Base-by-base conservation (phyloP, 2,797 vertebrate genomes). In the Columba guinea region DNA sequence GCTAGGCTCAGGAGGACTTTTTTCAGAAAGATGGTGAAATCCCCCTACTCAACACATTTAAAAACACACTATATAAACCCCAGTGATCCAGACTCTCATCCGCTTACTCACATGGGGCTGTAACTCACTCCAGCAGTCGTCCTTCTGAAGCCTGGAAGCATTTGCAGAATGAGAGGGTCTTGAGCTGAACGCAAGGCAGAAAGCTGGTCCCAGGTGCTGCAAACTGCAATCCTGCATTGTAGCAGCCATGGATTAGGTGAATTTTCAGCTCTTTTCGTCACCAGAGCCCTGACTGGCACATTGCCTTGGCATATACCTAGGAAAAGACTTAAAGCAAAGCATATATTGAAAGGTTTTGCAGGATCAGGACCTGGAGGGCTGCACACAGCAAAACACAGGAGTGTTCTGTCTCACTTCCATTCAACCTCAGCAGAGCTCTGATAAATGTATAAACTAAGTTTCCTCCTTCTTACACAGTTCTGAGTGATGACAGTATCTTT, bases 11-110 rank as follows among this genome's bases (percentile, higher is more conserved):
- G 83, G 34, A 85, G 52, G 79, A 84, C 27, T 59, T 63, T n/a
- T 55, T 55, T 63, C 35, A 90, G 83, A 78, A 86, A 79, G 67
- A 79, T 41, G 48, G 68, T 59, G 55, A 93, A 92, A 92, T 84
- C 52, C 62, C 35, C 28, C 90, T 70, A 59, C 67, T 94, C 86
- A 59, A 89, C 77, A 64, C 52, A 44, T 82, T 94, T 82, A 67
- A 90, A 92, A 92, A 89, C 59, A 93, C 77, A 93, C 86, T 92
- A 94, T 93, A 95, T 86, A 94, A 94, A 87, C 51, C 55, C 37
- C 75, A 67, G 48, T 28, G 59, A 90, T 89, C 55, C 73, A 84
- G 67, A 82, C 70, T 86, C 34, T 87, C 28, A 65, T 64, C 62
- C 53, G n/a, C 49, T 64, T 65, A 62, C 62, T 90, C 41, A 62